Evolutionary conservation across 2,888 invertebrate species (phyloP).

Genomic region (Philhelius pedissequus): DNA sequence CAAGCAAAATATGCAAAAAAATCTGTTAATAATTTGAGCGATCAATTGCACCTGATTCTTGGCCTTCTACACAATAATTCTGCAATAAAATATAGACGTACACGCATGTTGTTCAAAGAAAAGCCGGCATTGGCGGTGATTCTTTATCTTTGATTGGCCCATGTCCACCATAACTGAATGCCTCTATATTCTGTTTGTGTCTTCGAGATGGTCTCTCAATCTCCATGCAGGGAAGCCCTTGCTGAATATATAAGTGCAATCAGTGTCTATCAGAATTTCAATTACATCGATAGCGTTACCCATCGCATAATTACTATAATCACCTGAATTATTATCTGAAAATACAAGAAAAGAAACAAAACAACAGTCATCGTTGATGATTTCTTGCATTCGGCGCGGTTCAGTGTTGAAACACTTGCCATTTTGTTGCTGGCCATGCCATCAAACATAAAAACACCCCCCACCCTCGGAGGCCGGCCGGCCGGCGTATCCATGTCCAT

Average conservation of each 20-base stretch:
- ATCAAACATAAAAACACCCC: constrained; percentile 39
- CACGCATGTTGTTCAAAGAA: constrained; percentile 40
- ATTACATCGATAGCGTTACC: constrained; percentile 80
- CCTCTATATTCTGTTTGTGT: background rate
- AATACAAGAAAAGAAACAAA: constrained; percentile 65
- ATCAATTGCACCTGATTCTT: constrained; percentile 30
- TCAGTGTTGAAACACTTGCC: constrained; percentile 68
- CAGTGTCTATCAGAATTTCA: constrained; percentile 80
- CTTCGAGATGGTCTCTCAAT: constrained; percentile 20
- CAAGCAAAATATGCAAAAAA: constrained; percentile 1
- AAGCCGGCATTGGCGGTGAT: constrained; percentile 62
- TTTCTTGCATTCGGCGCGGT: constrained; percentile 64
- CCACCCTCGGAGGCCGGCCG: too few species aligned
- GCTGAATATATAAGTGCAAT: constrained; percentile 74
- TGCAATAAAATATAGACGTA: constrained; percentile 12
- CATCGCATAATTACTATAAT: constrained; percentile 80
- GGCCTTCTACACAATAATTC: background rate
- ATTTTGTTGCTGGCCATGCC: constrained; percentile 56
- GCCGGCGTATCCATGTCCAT: background rate
- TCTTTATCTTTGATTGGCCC: constrained; percentile 67
- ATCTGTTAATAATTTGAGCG: background rate
- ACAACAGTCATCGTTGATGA: constrained; percentile 52
- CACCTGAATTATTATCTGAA: constrained; percentile 79
- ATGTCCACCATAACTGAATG: constrained; percentile 50
- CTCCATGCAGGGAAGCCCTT: constrained; percentile 51